phyloP scores from a whole-genome alignment of 2,888 invertebrate genomes.

The Pseudococcus viburni region DNA sequence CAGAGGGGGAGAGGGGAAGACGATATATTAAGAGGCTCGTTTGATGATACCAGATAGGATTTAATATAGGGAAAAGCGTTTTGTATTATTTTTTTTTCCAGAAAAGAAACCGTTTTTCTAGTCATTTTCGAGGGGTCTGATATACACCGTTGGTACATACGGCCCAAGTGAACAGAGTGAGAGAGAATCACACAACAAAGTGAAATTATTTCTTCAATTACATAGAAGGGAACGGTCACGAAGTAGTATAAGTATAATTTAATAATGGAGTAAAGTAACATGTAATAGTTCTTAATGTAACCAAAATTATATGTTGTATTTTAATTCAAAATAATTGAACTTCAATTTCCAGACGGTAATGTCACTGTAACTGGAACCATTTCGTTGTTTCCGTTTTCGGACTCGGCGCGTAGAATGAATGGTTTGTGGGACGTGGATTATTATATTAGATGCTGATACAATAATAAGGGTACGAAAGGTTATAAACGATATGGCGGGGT shows the following conservation, averaged over 20 bases:
- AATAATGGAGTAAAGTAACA: constrained; percentile 65
- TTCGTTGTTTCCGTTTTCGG: constrained; percentile 56
- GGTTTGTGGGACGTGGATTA: constrained; percentile 50
- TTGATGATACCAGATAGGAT: neutral
- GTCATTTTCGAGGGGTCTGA: neutral
- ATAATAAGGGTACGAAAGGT: constrained; percentile 55
- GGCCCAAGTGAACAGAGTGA: neutral
- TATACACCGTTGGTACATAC: neutral
- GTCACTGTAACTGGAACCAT: constrained; percentile 64
- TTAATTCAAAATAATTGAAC: constrained; percentile 66
- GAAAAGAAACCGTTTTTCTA: neutral
- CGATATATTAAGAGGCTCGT: neutral
- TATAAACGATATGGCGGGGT: constrained; percentile 51
- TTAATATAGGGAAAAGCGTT: neutral
- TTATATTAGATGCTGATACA: constrained; percentile 9
- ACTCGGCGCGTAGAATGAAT: constrained; percentile 18
- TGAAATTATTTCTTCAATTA: constrained; percentile 65
- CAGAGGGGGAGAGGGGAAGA: neutral
- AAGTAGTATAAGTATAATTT: constrained; percentile 66
- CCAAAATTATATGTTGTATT: constrained; percentile 64
- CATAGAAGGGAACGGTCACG: constrained; percentile 61
- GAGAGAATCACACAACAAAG: neutral
- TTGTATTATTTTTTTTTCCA: neutral
- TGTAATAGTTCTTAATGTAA: constrained; percentile 66
- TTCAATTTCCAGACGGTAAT: constrained; percentile 65